These are phyloP conservation scores for Aplocera efformata DNA, from an alignment of 2,888 invertebrate species.

Conservation along the genomic window DNA sequence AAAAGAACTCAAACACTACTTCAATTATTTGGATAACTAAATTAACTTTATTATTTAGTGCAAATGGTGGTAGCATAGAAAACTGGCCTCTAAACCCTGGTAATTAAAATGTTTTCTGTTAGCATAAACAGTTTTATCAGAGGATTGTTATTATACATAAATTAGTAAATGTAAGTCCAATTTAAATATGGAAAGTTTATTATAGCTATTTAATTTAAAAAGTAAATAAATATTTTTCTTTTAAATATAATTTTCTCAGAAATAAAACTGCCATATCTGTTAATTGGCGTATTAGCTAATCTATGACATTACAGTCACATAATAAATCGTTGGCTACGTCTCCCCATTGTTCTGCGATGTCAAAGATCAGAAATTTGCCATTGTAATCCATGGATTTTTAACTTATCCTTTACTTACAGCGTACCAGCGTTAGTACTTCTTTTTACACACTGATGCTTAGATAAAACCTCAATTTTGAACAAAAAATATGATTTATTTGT, in stretches of 20 bases:
- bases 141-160: too few species aligned
- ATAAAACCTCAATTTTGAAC: conserved; percentile 35
- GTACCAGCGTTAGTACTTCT: conserved; percentile 16
- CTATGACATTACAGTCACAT: conserved; percentile 53
- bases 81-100: too few species aligned
- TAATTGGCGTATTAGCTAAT: conserved; percentile 23
- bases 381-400: conserved; percentile 52
- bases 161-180: too few species aligned
- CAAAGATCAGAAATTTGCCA: conserved; percentile 78
- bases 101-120: too few species aligned
- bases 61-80: too few species aligned
- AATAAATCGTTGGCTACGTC: conserved; percentile 55
- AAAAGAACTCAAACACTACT: too few species aligned
- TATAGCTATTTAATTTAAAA: too few species aligned
- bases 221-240: too few species aligned
- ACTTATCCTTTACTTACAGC: conserved; percentile 23
- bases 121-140: too few species aligned
- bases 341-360: conserved; percentile 72
- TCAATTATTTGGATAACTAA: too few species aligned
- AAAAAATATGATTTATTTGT: conserved; percentile 45
- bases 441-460: conserved; percentile 27
- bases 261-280: conserved; percentile 17
- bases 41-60: too few species aligned
- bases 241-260: conserved; percentile 4
- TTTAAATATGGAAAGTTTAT: too few species aligned